Percentiles rank a stretch among this genome's conserved stretches.
Evolutionary conservation across 2,888 invertebrate species (phyloP).

Genomic region (Volucella zonaria): DNA sequence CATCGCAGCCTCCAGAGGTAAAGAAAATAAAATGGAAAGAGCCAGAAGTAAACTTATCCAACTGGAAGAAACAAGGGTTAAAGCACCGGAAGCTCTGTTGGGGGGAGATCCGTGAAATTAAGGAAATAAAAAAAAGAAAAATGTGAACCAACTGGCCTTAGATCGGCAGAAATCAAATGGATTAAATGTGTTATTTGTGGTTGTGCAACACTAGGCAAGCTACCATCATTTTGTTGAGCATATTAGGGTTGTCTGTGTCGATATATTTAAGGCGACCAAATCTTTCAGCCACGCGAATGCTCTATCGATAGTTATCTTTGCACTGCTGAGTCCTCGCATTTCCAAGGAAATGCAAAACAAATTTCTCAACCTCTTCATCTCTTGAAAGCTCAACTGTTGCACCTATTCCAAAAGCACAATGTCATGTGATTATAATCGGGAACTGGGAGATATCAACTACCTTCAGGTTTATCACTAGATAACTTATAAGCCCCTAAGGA

Average conservation of each 20-base stretch:
- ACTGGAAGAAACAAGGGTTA: not conserved
- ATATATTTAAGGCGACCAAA: not conserved
- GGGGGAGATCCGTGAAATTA: not conserved
- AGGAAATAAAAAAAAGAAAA: not conserved
- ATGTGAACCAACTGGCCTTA: not conserved
- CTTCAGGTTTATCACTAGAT: too few relatives aligned
- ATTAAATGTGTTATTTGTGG: not conserved
- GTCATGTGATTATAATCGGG: too few relatives aligned
- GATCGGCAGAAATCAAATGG: not conserved
- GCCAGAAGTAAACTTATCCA: not conserved
- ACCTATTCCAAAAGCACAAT: too few relatives aligned
- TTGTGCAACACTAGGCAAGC: not conserved
- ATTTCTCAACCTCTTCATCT: too few relatives aligned
- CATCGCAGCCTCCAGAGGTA: not conserved
- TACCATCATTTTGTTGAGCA: not conserved
- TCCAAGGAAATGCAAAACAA: too few relatives aligned
- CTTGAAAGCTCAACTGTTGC: too few relatives aligned
- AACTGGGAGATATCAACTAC: too few relatives aligned
- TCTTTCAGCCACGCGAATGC: not conserved
- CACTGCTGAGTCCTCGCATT: not conserved
- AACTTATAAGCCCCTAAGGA: too few relatives aligned
- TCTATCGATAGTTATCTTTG: not conserved
- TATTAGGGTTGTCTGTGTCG: not conserved
- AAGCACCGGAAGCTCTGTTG: too few relatives aligned
- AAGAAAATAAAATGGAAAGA: not conserved